Conservation (phyloP, 2,888 invertebrate species). For the Ptychoptera contaminata region DNA sequence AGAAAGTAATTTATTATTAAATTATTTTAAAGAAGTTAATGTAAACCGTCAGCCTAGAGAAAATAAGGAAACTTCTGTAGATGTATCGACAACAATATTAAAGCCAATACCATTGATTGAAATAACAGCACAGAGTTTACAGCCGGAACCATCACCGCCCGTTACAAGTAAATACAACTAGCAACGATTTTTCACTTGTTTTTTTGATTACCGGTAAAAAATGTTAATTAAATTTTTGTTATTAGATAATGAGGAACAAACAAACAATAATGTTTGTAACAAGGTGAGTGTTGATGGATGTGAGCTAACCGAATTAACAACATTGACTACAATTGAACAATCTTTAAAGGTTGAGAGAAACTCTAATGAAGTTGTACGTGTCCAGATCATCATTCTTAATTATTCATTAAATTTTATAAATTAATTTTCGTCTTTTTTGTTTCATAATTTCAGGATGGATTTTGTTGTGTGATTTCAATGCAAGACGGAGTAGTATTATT, state of each 20-base stretch:
- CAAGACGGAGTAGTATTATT: slow-evolving; percentile 66
- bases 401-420: background rate
- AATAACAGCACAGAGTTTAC: too few relatives aligned
- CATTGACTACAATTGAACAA: background rate
- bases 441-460: slow-evolving; percentile 48
- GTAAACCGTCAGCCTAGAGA: too few relatives aligned
- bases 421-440: background rate
- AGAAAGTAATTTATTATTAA: too few relatives aligned
- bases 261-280: background rate
- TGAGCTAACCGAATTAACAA: background rate
- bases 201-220: too few relatives aligned
- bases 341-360: slow-evolving; percentile 2
- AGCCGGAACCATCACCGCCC: too few relatives aligned
- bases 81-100: too few relatives aligned
- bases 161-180: too few relatives aligned
- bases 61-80: too few relatives aligned
- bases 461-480: slow-evolving; percentile 69
- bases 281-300: background rate
- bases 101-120: too few relatives aligned
- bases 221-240: too few relatives aligned
- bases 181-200: too few relatives aligned
- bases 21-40: too few relatives aligned
- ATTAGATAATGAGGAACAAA: background rate
- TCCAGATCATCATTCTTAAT: background rate
- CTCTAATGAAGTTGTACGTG: slow-evolving; percentile 9